These are phyloP conservation scores for Myrmecophaga tridactyla DNA, from an alignment of 2,113 vertebrate genomes.

Conservation along the genomic window DNA sequence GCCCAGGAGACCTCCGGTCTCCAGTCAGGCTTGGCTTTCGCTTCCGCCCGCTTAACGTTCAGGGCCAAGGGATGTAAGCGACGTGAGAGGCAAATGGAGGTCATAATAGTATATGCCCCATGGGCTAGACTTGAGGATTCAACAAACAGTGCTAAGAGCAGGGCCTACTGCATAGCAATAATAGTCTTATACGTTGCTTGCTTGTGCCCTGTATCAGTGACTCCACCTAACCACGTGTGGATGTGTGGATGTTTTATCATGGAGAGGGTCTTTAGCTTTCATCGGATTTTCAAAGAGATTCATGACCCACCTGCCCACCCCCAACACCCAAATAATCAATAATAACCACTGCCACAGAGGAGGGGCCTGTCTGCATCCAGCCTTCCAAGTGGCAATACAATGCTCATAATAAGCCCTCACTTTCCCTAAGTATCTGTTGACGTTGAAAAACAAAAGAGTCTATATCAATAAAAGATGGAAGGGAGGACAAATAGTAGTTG, in stretches of 20 bases:
- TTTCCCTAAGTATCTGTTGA: slow-evolving; percentile 56
- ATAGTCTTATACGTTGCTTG: neutral
- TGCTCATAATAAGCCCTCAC: neutral
- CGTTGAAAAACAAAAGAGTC: slow-evolving; percentile 60
- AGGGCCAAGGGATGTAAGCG: neutral
- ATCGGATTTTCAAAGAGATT: slow-evolving; percentile 23
- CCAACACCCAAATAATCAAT: neutral
- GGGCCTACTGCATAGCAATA: neutral
- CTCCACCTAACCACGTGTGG: neutral
- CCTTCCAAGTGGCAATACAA: neutral
- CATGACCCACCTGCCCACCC: neutral
- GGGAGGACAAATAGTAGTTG: slow-evolving; percentile 43
- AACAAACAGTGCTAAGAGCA: neutral
- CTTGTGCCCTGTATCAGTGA: neutral
- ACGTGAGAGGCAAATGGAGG: slow-evolving; percentile 42
- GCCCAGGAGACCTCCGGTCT: neutral
- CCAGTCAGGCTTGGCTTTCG: neutral
- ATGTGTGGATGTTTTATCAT: neutral
- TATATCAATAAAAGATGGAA: slow-evolving; percentile 40
- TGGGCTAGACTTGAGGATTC: slow-evolving; percentile 5
- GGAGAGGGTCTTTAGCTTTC: neutral
- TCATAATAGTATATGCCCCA: neutral
- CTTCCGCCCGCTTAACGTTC: neutral
- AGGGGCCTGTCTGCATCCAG: neutral
- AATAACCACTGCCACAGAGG: neutral